Base-by-base conservation (phyloP, 2,113 vertebrate species). In the Myrmecophaga tridactyla region DNA sequence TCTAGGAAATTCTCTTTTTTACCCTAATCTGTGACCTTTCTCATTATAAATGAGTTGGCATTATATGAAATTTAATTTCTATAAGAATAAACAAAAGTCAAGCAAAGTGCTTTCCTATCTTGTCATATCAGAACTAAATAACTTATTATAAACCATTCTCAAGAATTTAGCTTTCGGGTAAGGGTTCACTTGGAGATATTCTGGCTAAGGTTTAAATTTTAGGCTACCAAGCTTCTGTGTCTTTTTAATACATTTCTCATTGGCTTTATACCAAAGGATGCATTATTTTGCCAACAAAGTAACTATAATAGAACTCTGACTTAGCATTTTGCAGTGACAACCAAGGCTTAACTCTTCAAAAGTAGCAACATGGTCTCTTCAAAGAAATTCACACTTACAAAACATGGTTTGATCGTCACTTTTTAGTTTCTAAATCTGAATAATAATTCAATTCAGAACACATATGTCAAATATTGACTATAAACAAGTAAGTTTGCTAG, bases 81-180 rank as follows among this genome's bases (percentile, higher is more conserved):
- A 62, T 25, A 89, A 96, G 94, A 88, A 1, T 72, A 84, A 90
- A 84, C 43, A 34, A 88, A 96, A 85, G n/a, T 65, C 53, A 92
- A 72, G 41, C 29, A 27, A 86, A 72, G 58, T 34, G 31, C 34
- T 43, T 76, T 75, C 34, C 48, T 67, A 70, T 67, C 20, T 60
- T 89, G 27, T 81, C 7, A 53, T 13, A 58, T 43, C 27, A 36
- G 7, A 81, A 72, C 41, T 90, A 77, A 86, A 27, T 43, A 89
- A 69, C 36, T 90, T 34, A 84, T 82, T 93, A 94, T 41, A 56
- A 56, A 94, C 9, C 89, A n/a, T 78, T 93, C 21, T 95, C 62
- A 96, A 14, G 14, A 94, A 92, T 48, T 41, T 84, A 77, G n/a
- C 60, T 95, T 67, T 72, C 89, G 10, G 36, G 29, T 78, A 86